Evolutionary conservation across 2,888 invertebrate genomes (phyloP), one percentile per base, ranked within the genome.

Genomic region (Diaphora mendica): DNA sequence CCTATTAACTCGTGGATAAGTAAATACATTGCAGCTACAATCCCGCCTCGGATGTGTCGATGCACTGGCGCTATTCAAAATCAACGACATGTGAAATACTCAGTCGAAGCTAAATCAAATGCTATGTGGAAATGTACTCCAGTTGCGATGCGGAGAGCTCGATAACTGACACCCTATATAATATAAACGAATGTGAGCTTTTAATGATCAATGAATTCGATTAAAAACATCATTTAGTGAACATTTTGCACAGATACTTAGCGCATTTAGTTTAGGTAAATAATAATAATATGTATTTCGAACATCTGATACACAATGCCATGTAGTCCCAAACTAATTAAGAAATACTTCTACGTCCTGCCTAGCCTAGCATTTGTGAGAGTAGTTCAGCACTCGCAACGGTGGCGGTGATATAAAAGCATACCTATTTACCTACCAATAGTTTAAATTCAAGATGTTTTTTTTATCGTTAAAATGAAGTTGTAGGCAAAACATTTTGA

Each of bases 31-130:
- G 59, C 59, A 62, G 30, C 26, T 30, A 30, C 33, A 67, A 48
- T 33, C 30, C 33, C 3, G 33, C 30, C 11, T 23, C 62, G 30
- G 62, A 23, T 44, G 48, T 48, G 13, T 33, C 33, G 67, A 48
- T 67, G 30, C 44, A 42, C 30, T 67, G 66, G 30, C 67, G 67
- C 48, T 33, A 67, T 67, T 48, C 48, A 67, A 48, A 48, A 67
- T 62, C 62, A 30, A 62, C 30, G 62, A 15, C 62, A 62, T 62
- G 62, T 62, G 62, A 62, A 62, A 67, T 48, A 67, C 48, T 67
- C 67, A 33, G 67, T 67, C 48, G 30, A 48, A 67, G 33, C 48
- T 67, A 44, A 48, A 67, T 67, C 67, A 67, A 67, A 67, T 67
- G 42, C 42, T 39, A 26, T 67, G 48, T 67, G 48, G 67, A 48